Evolutionary conservation across 2,113 vertebrate genomes (phyloP).

Genomic region (Nettapus auritus): DNA sequence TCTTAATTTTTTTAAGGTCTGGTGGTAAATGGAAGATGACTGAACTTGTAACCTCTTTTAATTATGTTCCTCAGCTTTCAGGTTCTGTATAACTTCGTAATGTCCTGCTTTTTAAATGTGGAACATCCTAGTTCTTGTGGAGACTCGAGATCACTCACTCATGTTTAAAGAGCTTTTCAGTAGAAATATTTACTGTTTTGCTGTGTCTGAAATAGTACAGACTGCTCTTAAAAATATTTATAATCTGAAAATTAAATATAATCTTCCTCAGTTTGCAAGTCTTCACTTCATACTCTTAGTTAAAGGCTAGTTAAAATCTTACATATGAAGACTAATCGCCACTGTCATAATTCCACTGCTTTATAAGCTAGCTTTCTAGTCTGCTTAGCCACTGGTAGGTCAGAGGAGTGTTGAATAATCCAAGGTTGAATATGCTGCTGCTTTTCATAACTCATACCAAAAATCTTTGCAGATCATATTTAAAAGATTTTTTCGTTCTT

Average conservation of each 20-base stretch:
- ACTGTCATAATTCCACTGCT: neutral
- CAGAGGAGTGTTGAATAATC: neutral
- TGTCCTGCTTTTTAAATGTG: neutral
- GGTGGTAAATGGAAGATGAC: neutral
- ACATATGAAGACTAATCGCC: neutral
- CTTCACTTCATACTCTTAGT: neutral
- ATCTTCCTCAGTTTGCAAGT: neutral
- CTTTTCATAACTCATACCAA: neutral
- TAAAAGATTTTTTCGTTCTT: neutral
- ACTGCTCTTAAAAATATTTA: neutral
- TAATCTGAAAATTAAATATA: neutral
- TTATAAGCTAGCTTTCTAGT: neutral
- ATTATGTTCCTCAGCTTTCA: neutral
- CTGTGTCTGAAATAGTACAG: neutral
- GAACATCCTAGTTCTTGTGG: neutral
- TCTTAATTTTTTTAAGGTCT: neutral
- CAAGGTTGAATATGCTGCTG: neutral
- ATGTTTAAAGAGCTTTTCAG: neutral
- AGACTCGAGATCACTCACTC: neutral
- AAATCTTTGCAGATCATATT: neutral
- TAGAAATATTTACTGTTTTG: neutral
- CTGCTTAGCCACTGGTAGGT: neutral
- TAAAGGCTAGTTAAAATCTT: neutral
- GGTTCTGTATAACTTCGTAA: neutral
- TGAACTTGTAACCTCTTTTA: neutral